A percentile compares a stretch with the other conserved stretches of the same genome.
Evolutionary conservation across 2,797 vertebrate species (phyloP).

Genomic region (Poecilia picta): DNA sequence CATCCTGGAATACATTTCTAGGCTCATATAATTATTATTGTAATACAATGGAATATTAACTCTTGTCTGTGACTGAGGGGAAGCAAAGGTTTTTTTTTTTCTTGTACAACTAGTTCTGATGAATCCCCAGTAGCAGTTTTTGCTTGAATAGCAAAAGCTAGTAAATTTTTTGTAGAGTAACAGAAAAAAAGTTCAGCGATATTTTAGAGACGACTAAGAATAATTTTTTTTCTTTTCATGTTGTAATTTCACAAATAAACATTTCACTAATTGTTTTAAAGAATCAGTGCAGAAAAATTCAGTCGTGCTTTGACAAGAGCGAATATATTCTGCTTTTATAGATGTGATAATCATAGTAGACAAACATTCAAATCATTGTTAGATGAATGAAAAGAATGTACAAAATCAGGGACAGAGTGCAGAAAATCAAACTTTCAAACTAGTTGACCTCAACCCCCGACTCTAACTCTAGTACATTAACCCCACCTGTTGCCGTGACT

Average conservation of each 20-base stretch:
- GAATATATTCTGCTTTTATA: too few relatives aligned
- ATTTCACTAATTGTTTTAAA: not conserved
- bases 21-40: not conserved
- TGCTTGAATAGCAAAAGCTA: not conserved
- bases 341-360: too few relatives aligned
- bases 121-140: not conserved
- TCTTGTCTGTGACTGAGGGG: not conserved
- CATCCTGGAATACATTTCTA: not conserved
- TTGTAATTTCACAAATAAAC: not conserved
- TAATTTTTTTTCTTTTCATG: not conserved
- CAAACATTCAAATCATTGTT: not conserved
- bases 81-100: not conserved
- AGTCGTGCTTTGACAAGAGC: too few relatives aligned
- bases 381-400: not conserved
- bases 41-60: not conserved
- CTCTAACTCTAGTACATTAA: not conserved
- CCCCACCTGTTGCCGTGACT: not conserved
- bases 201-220: not conserved
- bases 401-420: not conserved
- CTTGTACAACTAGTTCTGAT: not conserved
- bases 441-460: not conserved
- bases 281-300: not conserved
- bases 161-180: not conserved
- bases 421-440: not conserved
- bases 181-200: not conserved